Evolutionary conservation across 2,113 vertebrate genomes (phyloP).

Genomic region (Elephas maximus): DNA sequence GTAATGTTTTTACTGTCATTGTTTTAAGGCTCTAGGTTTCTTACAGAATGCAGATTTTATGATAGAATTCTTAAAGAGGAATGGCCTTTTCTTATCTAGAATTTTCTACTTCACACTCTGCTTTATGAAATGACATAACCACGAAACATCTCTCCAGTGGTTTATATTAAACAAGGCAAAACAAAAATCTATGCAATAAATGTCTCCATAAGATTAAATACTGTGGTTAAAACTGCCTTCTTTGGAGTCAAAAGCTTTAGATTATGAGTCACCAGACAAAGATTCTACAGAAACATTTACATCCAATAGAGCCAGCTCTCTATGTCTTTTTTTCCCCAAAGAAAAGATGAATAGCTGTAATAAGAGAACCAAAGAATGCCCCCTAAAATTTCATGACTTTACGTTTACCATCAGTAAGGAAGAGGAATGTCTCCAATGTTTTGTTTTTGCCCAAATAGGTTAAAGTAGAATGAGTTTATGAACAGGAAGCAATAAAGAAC

Average conservation of each 20-base stretch:
- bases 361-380: constrained; percentile 60
- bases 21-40: not conserved
- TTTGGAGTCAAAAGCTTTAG: constrained; percentile 77
- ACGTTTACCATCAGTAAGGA: constrained; percentile 44
- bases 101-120: constrained; percentile 65
- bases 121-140: constrained; percentile 73
- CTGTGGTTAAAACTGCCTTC: constrained; percentile 73
- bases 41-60: not conserved
- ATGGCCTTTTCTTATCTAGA: constrained; percentile 50
- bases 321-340: not conserved
- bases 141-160: constrained; percentile 69
- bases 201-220: constrained; percentile 78
- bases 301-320: constrained; percentile 19
- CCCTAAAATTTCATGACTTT: constrained; percentile 60
- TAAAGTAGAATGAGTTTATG: constrained; percentile 62
- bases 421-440: constrained; percentile 1
- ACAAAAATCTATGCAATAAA: constrained; percentile 79
- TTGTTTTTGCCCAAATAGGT: constrained; percentile 52
- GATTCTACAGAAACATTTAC: constrained; percentile 69
- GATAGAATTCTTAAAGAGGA: constrained; percentile 33
- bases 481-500: constrained; percentile 57
- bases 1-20: not conserved
- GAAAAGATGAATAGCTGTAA: constrained; percentile 73
- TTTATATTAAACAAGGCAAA: constrained; percentile 82
- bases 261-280: constrained; percentile 78